A percentile compares a stretch with the other conserved stretches of the same genome.
These are phyloP conservation scores for Brachynemurus nebulosus DNA, from an alignment of 2,888 invertebrate genomes.

Conservation along the genomic window DNA sequence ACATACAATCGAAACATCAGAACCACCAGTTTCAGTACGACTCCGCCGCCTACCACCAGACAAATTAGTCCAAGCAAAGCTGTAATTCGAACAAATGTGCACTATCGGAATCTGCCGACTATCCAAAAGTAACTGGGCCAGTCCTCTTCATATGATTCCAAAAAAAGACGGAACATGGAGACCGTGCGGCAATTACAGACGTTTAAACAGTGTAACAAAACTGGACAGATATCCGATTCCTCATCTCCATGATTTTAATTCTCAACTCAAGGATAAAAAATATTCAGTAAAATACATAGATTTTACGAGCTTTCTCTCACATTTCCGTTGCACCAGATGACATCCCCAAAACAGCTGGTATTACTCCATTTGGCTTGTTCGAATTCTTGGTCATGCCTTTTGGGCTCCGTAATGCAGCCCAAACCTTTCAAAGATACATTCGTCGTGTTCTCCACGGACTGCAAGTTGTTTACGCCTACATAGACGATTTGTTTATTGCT, in stretches of 20 bases:
- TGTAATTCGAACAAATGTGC: slow-evolving; percentile 7
- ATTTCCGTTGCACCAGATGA: slow-evolving; percentile 8
- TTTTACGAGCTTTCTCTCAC: slow-evolving; percentile 13
- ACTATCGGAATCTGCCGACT: slow-evolving; percentile 2
- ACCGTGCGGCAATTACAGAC: no score
- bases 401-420: background rate
- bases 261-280: no score
- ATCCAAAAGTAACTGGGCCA: slow-evolving; percentile 12
- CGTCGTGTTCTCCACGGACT: background rate
- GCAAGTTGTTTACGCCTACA: background rate
- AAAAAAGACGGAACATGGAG: no score
- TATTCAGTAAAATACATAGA: slow-evolving; percentile 12
- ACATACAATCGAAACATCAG: slow-evolving; percentile 9
- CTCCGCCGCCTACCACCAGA: no score
- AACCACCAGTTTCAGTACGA: slow-evolving; percentile 12
- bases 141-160: slow-evolving; percentile 10
- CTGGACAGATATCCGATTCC: no score
- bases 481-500: background rate
- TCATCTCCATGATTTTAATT: no score
- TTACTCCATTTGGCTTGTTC: background rate
- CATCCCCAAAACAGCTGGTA: background rate
- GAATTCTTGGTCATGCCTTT: background rate
- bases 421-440: background rate
- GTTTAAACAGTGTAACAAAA: no score
- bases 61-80: slow-evolving; percentile 10